A percentile compares a stretch with the other conserved stretches of the same genome.
Conservation (phyloP, 2,113 vertebrate genomes). For the Odobenus rosmarus region DNA sequence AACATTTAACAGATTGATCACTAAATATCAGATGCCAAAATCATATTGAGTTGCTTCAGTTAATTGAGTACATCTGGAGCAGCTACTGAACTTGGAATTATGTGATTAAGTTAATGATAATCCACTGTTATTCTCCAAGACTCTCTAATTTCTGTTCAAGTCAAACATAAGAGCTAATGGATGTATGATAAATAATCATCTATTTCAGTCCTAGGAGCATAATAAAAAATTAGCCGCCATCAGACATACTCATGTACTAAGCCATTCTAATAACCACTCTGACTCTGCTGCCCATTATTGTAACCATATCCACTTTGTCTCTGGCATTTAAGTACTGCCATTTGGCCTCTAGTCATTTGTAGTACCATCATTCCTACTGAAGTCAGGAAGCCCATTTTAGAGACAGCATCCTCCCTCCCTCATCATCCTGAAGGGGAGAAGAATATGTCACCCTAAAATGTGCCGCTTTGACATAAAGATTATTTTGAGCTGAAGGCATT, state of each 20-base stretch:
- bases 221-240: neutral
- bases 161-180: neutral
- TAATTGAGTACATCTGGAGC: neutral
- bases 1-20: neutral
- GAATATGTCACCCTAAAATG: neutral
- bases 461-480: neutral
- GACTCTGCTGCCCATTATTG: neutral
- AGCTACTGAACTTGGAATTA: neutral
- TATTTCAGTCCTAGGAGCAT: neutral
- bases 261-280: neutral
- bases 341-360: neutral
- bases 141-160: neutral
- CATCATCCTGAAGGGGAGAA: neutral
- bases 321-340: neutral
- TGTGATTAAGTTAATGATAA: neutral
- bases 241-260: neutral
- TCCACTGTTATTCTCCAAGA: neutral
- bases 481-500: neutral
- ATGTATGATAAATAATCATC: neutral
- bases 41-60: neutral
- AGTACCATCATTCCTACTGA: neutral
- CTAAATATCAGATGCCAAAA: neutral
- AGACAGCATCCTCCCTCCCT: neutral
- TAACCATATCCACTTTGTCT: neutral
- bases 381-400: neutral